phyloP scores from a whole-genome alignment of 2,797 vertebrate species.

The Megalops cyprinoides region DNA sequence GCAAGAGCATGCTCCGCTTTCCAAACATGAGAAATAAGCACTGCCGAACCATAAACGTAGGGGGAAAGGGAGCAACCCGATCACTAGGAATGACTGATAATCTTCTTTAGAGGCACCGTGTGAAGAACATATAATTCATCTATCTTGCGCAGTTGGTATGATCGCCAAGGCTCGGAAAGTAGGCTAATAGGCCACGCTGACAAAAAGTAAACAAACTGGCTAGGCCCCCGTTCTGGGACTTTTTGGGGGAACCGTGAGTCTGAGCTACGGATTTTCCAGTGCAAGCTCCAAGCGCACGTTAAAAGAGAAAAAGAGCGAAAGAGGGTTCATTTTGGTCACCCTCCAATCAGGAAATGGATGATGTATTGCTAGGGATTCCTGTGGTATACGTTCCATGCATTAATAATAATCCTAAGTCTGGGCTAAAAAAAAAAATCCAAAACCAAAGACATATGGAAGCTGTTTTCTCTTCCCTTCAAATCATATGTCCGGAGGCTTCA shows the following conservation, averaged over 20 bases:
- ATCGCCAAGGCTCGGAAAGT: slow-evolving; percentile 20
- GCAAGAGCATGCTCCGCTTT: not conserved
- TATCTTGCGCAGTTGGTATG: not conserved
- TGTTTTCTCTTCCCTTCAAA: slow-evolving; percentile 36
- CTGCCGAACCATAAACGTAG: slow-evolving; percentile 7
- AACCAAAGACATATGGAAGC: slow-evolving; percentile 43
- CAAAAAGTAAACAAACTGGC: slow-evolving; percentile 21
- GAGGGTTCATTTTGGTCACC: slow-evolving; percentile 29
- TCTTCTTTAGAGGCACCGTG: not conserved
- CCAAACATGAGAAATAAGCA: slow-evolving; percentile 3
- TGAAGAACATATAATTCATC: slow-evolving; percentile 25
- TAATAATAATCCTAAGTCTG: slow-evolving; percentile 45
- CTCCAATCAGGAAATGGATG: slow-evolving; percentile 52
- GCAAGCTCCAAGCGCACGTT: not conserved
- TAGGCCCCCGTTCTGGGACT: not conserved
- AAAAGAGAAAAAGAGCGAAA: not conserved
- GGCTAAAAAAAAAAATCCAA: slow-evolving; percentile 3
- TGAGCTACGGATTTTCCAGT: not conserved
- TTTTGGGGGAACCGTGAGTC: not conserved
- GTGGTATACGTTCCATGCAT: slow-evolving; percentile 43
- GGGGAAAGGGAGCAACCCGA: not conserved
- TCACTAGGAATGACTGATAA: too few species aligned
- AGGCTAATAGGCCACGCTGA: slow-evolving; percentile 17
- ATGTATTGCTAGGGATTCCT: slow-evolving; percentile 51
- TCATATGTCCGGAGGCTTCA: slow-evolving; percentile 16